Evolutionary conservation across 1,140 invertebrate species (phyloP), one percentile per base, ranked within the genome.

Genomic region (Trachymyrmex septentrionalis): DNA sequence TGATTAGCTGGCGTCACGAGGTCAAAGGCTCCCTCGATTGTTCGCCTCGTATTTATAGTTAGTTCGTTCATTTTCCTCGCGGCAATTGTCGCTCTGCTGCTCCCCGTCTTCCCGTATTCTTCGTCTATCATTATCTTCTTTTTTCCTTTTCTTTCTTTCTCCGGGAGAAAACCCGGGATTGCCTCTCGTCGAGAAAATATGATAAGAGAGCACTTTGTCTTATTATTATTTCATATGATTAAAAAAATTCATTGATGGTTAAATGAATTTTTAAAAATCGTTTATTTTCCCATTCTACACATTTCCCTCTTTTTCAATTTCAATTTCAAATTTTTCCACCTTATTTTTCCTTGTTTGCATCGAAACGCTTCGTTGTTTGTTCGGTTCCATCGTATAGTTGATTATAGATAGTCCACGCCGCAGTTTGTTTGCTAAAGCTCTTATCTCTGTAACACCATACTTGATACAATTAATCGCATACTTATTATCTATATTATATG

Each of bases 1-100:
- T 91, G 90, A 91, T 91, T 91, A 91, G 87, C 90, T 76, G 81
- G 67, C 78, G 88, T 90, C 87, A 86, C 80, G 67, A 67, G 44
- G 76, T 64, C 73, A 71, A 86, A 88, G 78, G 30, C 63, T 78
- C 61, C 27, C 38, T 38, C 85, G 82, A 91, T 85, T 91, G 89
- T 91, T 89, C 64, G 34, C 69, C 61, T 57, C 64, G 80, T 82
- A 86, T 81, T 86, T 71, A 71, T 82, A 82, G 85, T 86, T 38
- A 30, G 30, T 80, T 63, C 84, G 67, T 59, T 64, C 59, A 48
- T 66, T 61, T 81, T 89, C 38, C 50, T 48, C 21, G 61, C 48
- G 61, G 64, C 38, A 63, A 61, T 77, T 75, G 81, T 80, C 67
- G 44, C 44, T 30, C 67, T 48, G 44, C 55, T 63, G 50, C 64